Conservation (phyloP, 2,888 invertebrate genomes). For the Petrolisthes manimaculis region DNA sequence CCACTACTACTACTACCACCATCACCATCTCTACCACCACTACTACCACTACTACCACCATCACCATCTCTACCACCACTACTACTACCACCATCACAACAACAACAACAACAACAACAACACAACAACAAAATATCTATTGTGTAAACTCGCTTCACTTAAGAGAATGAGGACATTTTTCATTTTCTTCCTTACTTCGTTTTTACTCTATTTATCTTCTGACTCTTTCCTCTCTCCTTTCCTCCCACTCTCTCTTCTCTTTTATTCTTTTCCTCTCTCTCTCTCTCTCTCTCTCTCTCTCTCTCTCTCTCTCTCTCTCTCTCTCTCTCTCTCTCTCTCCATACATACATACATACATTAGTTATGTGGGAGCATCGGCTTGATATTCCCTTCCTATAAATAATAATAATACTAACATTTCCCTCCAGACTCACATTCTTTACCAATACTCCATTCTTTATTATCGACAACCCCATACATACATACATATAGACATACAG, state of each 20-base stretch:
- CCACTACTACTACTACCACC: background rate
- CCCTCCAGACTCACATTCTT: no score
- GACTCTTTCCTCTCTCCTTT: background rate
- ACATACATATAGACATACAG: no score
- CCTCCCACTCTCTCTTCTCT: background rate
- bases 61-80: background rate
- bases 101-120: background rate
- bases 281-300: slow-evolving; percentile 22
- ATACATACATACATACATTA: no score
- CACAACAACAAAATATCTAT: no score
- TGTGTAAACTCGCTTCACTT: no score
- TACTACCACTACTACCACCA: background rate
- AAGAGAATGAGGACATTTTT: no score
- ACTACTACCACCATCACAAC: background rate
- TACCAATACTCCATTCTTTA: no score
- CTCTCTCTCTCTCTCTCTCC: background rate
- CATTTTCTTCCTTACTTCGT: background rate
- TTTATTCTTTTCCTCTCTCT: background rate
- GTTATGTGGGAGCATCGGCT: no score
- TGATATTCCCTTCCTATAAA: no score
- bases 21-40: background rate
- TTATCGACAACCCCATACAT: no score
- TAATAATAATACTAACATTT: no score
- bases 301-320: background rate
- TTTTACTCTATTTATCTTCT: background rate